A percentile compares a stretch with the other conserved stretches of the same genome.
These are phyloP conservation scores for Noctua fimbriata DNA, from an alignment of 2,888 invertebrate species.

Conservation along the genomic window DNA sequence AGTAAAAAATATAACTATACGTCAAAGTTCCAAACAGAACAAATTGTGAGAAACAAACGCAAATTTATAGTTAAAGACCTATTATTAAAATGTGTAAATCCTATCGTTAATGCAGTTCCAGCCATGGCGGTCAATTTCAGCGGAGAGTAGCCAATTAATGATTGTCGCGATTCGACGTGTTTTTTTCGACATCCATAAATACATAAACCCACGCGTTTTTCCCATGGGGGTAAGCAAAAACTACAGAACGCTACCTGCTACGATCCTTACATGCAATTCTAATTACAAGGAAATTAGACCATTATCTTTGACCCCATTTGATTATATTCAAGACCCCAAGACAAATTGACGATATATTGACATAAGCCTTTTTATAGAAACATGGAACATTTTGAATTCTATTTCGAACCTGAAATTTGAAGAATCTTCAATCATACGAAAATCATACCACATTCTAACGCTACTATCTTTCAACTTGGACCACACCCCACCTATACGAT, in stretches of 20 bases:
- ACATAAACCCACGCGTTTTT: too few species aligned
- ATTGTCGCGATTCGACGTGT: not conserved
- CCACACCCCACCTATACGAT: slow-evolving; percentile 42
- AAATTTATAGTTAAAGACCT: too few species aligned
- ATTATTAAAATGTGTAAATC: not conserved
- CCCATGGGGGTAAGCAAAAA: too few species aligned
- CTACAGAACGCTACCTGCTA: too few species aligned
- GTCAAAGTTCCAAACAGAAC: too few species aligned
- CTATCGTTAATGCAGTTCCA: not conserved
- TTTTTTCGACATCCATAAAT: not conserved
- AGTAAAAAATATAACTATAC: too few species aligned
- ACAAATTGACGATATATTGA: not conserved
- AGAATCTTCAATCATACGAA: not conserved
- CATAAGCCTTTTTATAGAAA: not conserved
- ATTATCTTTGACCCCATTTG: not conserved
- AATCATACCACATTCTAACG: not conserved
- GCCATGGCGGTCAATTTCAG: not conserved
- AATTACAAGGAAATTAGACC: not conserved
- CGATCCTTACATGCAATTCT: too few species aligned
- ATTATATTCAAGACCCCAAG: not conserved
- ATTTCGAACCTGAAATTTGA: not conserved
- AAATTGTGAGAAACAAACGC: too few species aligned
- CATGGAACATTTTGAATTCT: not conserved
- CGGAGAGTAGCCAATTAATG: not conserved
- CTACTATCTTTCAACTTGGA: slow-evolving; percentile 20